Percentiles rank a stretch among this genome's conserved stretches.
Conservation (phyloP, 2,113 vertebrate species). For the Tauraco erythrolophus region DNA sequence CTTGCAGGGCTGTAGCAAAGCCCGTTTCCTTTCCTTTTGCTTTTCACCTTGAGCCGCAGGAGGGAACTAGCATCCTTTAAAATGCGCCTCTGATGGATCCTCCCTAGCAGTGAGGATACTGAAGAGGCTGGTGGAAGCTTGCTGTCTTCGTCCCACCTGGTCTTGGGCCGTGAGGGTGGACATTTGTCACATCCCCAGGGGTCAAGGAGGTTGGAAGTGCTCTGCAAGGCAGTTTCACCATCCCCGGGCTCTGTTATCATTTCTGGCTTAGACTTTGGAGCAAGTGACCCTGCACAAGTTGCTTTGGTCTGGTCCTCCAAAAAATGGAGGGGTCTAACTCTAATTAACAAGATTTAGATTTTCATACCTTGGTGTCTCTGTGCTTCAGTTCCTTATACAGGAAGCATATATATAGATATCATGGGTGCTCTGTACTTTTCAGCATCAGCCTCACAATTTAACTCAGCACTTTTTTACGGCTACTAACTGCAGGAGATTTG, state of each 20-base stretch:
- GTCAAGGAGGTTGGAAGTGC: not conserved
- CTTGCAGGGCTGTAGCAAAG: not conserved
- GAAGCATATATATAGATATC: no score
- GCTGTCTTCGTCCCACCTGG: not conserved
- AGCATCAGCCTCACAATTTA: not conserved
- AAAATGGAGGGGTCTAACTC: not conserved
- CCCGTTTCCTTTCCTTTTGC: not conserved
- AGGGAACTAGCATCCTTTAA: not conserved
- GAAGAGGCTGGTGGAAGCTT: not conserved
- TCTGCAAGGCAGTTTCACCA: accelerated
- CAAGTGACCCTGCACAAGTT: accelerated
- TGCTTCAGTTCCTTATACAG: accelerated
- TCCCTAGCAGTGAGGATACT: accelerated
- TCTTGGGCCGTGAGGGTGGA: not conserved
- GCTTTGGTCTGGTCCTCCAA: not conserved
- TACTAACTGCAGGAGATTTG: not conserved
- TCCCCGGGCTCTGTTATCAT: accelerated
- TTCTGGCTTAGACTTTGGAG: not conserved
- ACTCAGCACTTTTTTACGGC: not conserved
- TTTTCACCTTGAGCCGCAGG: not conserved
- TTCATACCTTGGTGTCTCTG: accelerated
- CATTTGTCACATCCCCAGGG: not conserved
- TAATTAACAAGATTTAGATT: accelerated
- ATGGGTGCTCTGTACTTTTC: not conserved
- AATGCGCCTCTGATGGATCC: not conserved